A percentile compares a stretch with the other conserved stretches of the same genome.
phyloP scores from a whole-genome alignment of 2,888 invertebrate genomes.

The Lycaena phlaeas region DNA sequence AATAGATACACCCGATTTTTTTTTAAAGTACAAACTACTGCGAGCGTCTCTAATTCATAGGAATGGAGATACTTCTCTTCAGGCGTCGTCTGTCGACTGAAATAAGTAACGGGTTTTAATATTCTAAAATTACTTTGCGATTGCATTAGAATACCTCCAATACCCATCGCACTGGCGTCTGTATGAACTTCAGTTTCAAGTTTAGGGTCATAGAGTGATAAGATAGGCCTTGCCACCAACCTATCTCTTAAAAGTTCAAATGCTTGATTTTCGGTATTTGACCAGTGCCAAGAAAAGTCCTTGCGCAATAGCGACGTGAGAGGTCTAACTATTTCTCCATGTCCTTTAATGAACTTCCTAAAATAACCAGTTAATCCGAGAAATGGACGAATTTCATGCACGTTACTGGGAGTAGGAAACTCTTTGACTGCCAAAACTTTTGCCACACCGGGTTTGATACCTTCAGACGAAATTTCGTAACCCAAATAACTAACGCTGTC shows the following conservation, averaged over 20 bases:
- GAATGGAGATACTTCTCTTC: slow-evolving; percentile 11
- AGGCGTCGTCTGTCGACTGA: slow-evolving; percentile 2
- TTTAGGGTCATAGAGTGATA: not conserved
- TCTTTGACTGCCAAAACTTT: slow-evolving; percentile 7
- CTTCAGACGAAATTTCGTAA: not conserved
- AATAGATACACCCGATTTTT: not conserved
- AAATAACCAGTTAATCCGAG: slow-evolving; percentile 17
- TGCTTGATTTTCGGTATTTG: too few species aligned
- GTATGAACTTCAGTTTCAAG: not conserved
- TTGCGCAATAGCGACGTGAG: slow-evolving; percentile 14
- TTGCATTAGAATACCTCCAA: too few species aligned
- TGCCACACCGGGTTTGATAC: not conserved
- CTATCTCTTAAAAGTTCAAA: not conserved
- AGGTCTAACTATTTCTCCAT: slow-evolving; percentile 15
- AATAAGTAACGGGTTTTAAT: slow-evolving; percentile 12
- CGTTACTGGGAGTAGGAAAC: slow-evolving; percentile 13
- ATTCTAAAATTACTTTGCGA: too few species aligned
- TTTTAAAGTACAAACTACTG: slow-evolving; percentile 1
- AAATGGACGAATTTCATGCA: slow-evolving; percentile 18
- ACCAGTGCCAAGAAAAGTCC: not conserved
- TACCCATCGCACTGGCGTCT: not conserved
- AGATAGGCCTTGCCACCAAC: not conserved
- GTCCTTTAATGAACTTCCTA: slow-evolving; percentile 15
- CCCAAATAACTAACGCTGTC: not conserved
- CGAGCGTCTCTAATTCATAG: slow-evolving; percentile 7